phyloP scores from a whole-genome alignment of 2,113 vertebrate species.

The Probosciger aterrimus region DNA sequence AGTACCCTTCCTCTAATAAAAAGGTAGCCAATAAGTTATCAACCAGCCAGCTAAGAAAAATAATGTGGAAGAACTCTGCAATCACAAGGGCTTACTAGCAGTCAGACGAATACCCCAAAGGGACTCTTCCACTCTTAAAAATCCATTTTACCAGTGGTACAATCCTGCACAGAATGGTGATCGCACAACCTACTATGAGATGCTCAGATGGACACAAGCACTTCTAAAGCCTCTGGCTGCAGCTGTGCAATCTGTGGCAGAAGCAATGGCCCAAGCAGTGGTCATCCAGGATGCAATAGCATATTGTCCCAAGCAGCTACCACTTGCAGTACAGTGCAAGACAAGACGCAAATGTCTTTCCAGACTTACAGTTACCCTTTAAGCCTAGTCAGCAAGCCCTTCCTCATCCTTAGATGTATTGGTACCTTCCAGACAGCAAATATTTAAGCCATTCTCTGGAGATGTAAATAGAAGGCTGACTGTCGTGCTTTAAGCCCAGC shows the following conservation, averaged over 20 bases:
- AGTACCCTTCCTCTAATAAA: background rate
- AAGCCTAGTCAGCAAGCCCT: background rate
- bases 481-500: too few relatives aligned
- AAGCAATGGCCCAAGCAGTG: background rate
- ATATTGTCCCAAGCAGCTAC: background rate
- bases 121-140: background rate
- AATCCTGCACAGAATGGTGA: background rate
- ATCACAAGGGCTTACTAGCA: background rate
- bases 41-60: background rate
- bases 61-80: background rate
- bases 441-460: background rate
- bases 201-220: background rate
- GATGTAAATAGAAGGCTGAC: background rate
- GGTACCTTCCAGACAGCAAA: background rate
- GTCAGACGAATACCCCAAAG: background rate
- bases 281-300: background rate
- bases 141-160: background rate
- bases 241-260: background rate
- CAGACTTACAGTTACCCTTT: background rate
- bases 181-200: background rate
- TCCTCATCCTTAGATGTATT: background rate
- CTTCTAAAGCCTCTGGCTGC: background rate
- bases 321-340: background rate
- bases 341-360: background rate
- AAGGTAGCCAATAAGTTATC: background rate